Conservation (phyloP, 2,797 vertebrate species). For the Falco biarmicus region DNA sequence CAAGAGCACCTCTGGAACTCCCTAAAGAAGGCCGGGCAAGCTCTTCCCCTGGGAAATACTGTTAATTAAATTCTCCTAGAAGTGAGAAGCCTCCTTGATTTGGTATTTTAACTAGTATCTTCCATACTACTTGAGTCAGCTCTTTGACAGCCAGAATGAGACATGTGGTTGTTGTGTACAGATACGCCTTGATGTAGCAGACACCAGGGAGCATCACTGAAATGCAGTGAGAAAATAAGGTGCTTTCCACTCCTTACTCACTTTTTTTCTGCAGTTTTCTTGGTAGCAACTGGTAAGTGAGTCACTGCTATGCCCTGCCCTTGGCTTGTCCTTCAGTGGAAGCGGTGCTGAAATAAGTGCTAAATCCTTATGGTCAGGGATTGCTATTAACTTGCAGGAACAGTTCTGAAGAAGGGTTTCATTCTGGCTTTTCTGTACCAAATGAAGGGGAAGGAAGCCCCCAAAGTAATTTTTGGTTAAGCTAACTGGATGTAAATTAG, state of each 20-base stretch:
- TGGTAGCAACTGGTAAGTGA: not conserved
- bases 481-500: not conserved
- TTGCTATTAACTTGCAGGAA: not conserved
- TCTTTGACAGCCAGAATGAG: not conserved
- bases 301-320: not conserved
- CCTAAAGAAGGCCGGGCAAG: not conserved
- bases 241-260: not conserved
- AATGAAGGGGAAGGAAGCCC: not conserved
- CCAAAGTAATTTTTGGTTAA: fast-evolving
- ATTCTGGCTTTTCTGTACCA: not conserved
- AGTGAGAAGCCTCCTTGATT: not conserved
- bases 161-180: fast-evolving
- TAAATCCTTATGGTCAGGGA: not conserved
- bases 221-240: not conserved
- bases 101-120: not conserved
- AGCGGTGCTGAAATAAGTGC: not conserved
- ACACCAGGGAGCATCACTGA: not conserved
- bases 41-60: not conserved
- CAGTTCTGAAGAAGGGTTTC: not conserved
- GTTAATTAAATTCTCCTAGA: not conserved
- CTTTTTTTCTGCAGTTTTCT: not conserved
- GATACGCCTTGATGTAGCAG: not conserved
- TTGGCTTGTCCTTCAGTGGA: not conserved
- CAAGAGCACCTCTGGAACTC: not conserved
- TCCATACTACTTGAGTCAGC: not conserved